phyloP scores from a whole-genome alignment of 2,113 vertebrate genomes.

The Sterrhoptilus dennistouni region DNA sequence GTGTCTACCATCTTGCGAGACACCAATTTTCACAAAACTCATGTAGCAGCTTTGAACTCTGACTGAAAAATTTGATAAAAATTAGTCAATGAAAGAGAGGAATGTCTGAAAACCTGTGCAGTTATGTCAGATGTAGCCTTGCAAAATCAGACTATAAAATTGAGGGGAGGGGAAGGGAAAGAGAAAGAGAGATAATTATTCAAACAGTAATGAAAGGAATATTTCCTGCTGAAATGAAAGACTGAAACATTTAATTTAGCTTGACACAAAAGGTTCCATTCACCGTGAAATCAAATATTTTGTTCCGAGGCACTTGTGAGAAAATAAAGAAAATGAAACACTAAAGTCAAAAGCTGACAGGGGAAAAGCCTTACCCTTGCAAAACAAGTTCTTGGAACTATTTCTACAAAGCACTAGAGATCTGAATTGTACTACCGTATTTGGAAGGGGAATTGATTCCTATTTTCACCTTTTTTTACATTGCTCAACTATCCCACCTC shows the following conservation, averaged over 20 bases:
- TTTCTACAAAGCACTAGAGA: neutral
- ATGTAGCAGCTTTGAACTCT: neutral
- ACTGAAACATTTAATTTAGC: slow-evolving; percentile 34
- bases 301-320: neutral
- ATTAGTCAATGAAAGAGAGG: neutral
- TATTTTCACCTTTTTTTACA: neutral
- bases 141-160: slow-evolving; percentile 9
- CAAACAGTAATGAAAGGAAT: slow-evolving; percentile 4
- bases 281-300: slow-evolving; percentile 51
- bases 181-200: slow-evolving; percentile 9
- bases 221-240: slow-evolving; percentile 43
- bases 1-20: neutral
- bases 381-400: neutral
- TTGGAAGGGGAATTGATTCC: neutral
- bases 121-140: neutral
- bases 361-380: neutral
- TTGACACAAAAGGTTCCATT: slow-evolving; percentile 43
- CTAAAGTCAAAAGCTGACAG: neutral
- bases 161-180: neutral
- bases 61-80: neutral
- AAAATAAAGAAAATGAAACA: slow-evolving; percentile 30
- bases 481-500: neutral
- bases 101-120: neutral
- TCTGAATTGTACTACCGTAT: neutral
- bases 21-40: neutral